A percentile compares a stretch with the other conserved stretches of the same genome.
Evolutionary conservation across 2,797 vertebrate species (phyloP).

Genomic region (Myiothlypis chrysogaster): DNA sequence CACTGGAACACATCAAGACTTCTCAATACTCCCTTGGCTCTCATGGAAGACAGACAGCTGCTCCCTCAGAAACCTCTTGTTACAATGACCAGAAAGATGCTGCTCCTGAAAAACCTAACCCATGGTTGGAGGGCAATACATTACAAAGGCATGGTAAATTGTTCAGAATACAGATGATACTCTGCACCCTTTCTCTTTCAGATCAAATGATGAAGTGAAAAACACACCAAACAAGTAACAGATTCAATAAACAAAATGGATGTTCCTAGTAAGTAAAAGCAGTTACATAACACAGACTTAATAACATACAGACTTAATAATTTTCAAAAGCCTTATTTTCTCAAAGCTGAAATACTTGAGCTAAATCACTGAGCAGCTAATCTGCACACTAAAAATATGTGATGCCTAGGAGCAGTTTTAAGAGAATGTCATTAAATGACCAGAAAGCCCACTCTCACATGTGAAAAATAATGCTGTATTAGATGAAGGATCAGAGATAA

Average conservation of each 20-base stretch:
- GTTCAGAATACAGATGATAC: background rate
- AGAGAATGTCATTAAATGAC: background rate
- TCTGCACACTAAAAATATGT: background rate
- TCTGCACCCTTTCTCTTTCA: background rate
- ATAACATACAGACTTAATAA: background rate
- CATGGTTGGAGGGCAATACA: accelerated
- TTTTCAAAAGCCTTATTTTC: background rate
- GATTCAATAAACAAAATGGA: background rate
- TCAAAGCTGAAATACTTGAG: background rate
- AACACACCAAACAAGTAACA: background rate
- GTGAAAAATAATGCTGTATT: background rate
- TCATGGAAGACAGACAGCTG: background rate
- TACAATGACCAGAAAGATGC: background rate
- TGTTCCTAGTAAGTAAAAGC: background rate
- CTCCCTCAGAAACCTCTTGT: background rate
- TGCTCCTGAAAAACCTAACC: background rate
- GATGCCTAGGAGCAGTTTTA: background rate
- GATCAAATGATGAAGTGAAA: background rate
- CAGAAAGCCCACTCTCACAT: background rate
- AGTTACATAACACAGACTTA: background rate
- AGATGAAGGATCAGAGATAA: background rate
- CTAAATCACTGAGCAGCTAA: background rate
- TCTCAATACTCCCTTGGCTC: background rate
- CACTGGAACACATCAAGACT: background rate
- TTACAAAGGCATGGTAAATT: background rate